A percentile compares a stretch with the other conserved stretches of the same genome.
These are phyloP conservation scores for Patella ulyssiponensis DNA, from an alignment of 2,888 invertebrate genomes.

Conservation along the genomic window DNA sequence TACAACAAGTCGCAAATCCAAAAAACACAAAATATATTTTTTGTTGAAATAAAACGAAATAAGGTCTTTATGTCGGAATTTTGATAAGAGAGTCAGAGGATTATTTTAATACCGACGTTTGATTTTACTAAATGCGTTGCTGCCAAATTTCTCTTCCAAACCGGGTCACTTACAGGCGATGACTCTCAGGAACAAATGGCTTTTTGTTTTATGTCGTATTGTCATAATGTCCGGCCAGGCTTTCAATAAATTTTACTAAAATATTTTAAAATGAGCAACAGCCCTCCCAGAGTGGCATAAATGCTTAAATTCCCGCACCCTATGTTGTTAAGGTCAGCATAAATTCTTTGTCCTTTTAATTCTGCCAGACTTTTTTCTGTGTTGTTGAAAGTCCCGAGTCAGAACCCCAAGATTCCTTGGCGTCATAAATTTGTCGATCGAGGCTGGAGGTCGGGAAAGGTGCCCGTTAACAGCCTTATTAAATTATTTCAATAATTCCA, in stretches of 20 bases:
- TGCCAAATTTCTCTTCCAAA: not conserved
- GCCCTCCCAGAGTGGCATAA: conserved; percentile 7
- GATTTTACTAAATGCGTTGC: not conserved
- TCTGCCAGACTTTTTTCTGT: conserved; percentile 4
- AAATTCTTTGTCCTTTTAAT: not conserved
- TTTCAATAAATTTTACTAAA: conserved; percentile 4
- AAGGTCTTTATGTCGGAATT: not conserved
- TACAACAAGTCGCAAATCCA: conserved; percentile 2
- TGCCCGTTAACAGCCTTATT: conserved; percentile 1
- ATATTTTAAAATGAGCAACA: conserved; percentile 1
- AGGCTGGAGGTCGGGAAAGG: not conserved
- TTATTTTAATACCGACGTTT: not conserved
- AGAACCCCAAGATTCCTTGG: not conserved
- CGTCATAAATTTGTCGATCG: conserved; percentile 7
- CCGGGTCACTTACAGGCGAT: not conserved
- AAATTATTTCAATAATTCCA: conserved; percentile 5
- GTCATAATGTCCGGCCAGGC: conserved; percentile 12
- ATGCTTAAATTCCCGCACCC: conserved; percentile 2
- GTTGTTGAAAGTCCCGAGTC: not conserved
- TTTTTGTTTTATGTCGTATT: not conserved
- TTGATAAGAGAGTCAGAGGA: not conserved
- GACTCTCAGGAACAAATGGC: not conserved
- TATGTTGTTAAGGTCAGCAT: not conserved
- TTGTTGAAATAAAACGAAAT: not conserved
- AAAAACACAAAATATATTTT: not conserved